A percentile compares a stretch with the other conserved stretches of the same genome.
Evolutionary conservation across 64 coral and sea anemone genomes (phyloP).

Genomic region (Montipora cactus): DNA sequence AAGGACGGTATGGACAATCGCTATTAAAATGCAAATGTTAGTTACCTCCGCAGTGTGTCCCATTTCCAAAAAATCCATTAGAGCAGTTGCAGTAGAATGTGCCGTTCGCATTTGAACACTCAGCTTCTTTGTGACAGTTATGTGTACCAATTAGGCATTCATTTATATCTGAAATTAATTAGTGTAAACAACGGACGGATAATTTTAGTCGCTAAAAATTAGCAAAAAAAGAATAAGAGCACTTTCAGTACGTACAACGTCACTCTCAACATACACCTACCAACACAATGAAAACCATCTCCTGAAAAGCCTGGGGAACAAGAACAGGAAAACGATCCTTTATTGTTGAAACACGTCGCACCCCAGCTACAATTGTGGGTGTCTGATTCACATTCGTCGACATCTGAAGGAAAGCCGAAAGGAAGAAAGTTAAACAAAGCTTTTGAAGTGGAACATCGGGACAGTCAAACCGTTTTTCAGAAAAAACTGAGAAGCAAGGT

Average conservation of each 20-base stretch:
- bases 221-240: neutral
- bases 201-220: neutral
- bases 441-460: too few species aligned
- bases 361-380: slow-evolving; percentile 49
- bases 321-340: slow-evolving; percentile 17
- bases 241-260: too few species aligned
- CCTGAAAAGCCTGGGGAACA: slow-evolving; percentile 33
- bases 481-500: too few species aligned
- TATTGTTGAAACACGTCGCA: slow-evolving; percentile 17
- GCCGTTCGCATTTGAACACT: slow-evolving; percentile 85
- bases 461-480: too few species aligned
- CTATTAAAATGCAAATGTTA: neutral
- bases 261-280: neutral
- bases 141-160: slow-evolving; percentile 77
- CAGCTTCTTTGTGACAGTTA: slow-evolving; percentile 76
- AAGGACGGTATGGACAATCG: neutral
- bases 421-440: neutral
- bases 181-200: neutral
- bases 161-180: slow-evolving; percentile 65
- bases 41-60: slow-evolving; percentile 79
- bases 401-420: neutral
- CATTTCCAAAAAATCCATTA: slow-evolving; percentile 81
- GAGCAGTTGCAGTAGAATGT: slow-evolving; percentile 86
- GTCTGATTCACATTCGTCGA: slow-evolving; percentile 34
- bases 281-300: slow-evolving; percentile 33